Conservation (phyloP, 1,140 invertebrate species). For the Prorops nasuta region DNA sequence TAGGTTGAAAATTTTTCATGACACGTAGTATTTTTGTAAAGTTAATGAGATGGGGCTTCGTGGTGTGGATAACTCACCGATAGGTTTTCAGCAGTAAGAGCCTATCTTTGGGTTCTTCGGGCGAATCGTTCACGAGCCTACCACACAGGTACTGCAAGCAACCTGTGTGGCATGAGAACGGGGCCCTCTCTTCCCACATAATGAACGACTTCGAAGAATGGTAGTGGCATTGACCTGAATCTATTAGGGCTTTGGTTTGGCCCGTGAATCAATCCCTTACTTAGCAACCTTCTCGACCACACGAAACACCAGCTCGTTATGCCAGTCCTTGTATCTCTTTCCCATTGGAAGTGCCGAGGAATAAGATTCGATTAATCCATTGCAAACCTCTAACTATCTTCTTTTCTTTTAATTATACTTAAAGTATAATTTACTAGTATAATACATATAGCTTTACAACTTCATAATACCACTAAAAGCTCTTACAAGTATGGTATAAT, state of each 20-base stretch:
- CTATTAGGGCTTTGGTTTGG: slow-evolving; percentile 35
- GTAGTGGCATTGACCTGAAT: slow-evolving; percentile 39
- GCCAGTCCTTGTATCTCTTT: slow-evolving; percentile 13
- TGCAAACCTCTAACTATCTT: too few species aligned
- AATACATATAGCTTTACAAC: too few species aligned
- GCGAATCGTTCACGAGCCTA: slow-evolving; percentile 13
- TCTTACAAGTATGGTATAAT: too few species aligned
- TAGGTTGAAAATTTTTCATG: neutral
- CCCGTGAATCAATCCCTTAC: slow-evolving; percentile 37
- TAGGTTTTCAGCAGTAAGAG: neutral
- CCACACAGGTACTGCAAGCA: slow-evolving; percentile 20
- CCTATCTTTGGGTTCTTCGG: slow-evolving; percentile 13
- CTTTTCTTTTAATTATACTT: too few species aligned
- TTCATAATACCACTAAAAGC: too few species aligned
- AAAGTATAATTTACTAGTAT: too few species aligned
- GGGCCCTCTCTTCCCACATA: slow-evolving; percentile 30
- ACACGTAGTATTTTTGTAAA: neutral
- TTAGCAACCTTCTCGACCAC: slow-evolving; percentile 29
- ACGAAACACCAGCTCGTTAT: slow-evolving; percentile 28
- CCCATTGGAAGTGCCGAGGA: too few species aligned
- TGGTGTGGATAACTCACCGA: neutral
- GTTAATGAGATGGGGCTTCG: neutral
- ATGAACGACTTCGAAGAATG: slow-evolving; percentile 35
- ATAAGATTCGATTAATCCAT: too few species aligned
- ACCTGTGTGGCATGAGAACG: slow-evolving; percentile 34